phyloP scores from a whole-genome alignment of 2,113 vertebrate species.

The Colistium nudipinnis region DNA sequence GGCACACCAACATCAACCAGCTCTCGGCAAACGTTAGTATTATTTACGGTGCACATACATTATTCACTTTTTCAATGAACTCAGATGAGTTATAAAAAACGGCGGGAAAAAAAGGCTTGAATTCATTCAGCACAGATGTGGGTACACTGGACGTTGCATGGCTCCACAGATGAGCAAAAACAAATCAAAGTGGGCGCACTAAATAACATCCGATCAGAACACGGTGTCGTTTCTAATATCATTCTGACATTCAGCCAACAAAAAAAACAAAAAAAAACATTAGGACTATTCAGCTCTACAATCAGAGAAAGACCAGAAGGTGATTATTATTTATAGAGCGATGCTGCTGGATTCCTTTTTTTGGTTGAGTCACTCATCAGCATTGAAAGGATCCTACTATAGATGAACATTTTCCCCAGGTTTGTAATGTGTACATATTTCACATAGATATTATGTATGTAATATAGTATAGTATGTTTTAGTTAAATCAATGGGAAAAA shows the following conservation, averaged over 20 bases:
- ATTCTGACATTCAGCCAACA: slow-evolving; percentile 4
- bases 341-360: too few relatives aligned
- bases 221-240: background rate
- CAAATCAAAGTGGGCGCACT: background rate
- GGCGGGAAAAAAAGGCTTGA: background rate
- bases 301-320: too few relatives aligned
- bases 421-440: background rate
- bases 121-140: background rate
- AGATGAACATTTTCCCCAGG: background rate
- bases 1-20: background rate
- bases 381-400: background rate
- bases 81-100: too few relatives aligned
- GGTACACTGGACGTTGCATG: background rate
- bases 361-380: slow-evolving; percentile 21
- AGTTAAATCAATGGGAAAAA: too few relatives aligned
- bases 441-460: background rate
- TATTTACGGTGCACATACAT: background rate
- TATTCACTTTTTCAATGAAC: too few relatives aligned
- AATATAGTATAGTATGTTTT: too few relatives aligned
- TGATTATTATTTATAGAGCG: slow-evolving; percentile 19
- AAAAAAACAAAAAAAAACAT: too few relatives aligned
- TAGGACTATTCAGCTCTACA: background rate
- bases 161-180: background rate
- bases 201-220: background rate
- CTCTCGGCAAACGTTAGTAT: background rate